Conservation (phyloP, 2,888 invertebrate species). For the Nemotelus nigrinus region DNA sequence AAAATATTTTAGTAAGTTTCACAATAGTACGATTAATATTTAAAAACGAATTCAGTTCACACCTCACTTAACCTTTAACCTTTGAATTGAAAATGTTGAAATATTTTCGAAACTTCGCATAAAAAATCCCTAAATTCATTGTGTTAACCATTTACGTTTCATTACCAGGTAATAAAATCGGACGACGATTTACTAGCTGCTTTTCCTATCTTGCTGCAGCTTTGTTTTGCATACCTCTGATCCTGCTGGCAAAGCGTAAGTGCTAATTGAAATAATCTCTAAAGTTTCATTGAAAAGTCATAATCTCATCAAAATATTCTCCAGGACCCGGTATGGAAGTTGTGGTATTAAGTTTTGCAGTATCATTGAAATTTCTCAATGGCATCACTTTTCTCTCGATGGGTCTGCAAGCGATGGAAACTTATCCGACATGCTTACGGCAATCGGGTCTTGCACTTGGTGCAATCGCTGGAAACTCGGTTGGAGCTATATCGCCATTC, state of each 20-base stretch:
- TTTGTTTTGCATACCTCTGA: slow-evolving; percentile 64
- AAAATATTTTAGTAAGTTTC: slow-evolving; percentile 63
- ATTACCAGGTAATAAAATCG: slow-evolving; percentile 65
- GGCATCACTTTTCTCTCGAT: slow-evolving; percentile 70
- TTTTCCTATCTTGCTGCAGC: slow-evolving; percentile 64
- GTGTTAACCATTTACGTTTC: slow-evolving; percentile 2
- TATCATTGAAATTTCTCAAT: slow-evolving; percentile 67
- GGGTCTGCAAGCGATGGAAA: slow-evolving; percentile 72
- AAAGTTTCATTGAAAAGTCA: background rate
- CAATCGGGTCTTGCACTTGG: slow-evolving; percentile 73
- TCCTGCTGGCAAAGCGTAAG: slow-evolving; percentile 63
- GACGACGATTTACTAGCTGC: slow-evolving; percentile 67
- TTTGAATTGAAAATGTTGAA: background rate
- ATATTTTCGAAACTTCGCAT: background rate
- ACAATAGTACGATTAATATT: background rate
- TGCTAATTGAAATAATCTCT: background rate
- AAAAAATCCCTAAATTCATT: background rate
- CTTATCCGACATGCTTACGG: slow-evolving; percentile 74
- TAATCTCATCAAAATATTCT: too few relatives aligned
- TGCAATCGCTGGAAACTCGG: slow-evolving; percentile 68
- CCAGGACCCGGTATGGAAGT: slow-evolving; percentile 58
- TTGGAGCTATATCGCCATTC: slow-evolving; percentile 70
- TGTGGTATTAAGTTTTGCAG: slow-evolving; percentile 63
- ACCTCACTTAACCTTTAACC: background rate
- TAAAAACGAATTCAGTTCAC: too few relatives aligned